phyloP scores from a whole-genome alignment of 1,140 invertebrate species.

The Pogonomyrmex barbatus region DNA sequence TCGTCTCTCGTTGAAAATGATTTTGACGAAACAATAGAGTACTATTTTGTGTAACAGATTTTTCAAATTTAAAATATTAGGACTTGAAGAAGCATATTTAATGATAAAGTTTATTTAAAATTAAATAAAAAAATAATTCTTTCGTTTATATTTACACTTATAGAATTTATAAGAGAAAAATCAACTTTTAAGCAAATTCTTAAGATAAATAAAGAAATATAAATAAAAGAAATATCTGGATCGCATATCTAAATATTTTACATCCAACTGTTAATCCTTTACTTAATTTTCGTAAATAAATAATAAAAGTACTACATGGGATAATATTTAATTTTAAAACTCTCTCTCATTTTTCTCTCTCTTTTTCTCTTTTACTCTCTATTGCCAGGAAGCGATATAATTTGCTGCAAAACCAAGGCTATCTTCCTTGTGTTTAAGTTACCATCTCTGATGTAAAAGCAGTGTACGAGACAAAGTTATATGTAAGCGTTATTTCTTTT shows the following conservation, averaged over 20 bases:
- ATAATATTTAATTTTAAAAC: background rate
- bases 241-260: background rate
- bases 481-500: background rate
- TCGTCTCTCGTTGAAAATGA: background rate
- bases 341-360: background rate
- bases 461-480: background rate
- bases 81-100: background rate
- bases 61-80: background rate
- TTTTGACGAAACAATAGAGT: background rate
- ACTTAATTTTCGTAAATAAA: background rate
- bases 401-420: background rate
- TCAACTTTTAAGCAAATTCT: background rate
- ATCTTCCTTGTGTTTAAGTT: background rate
- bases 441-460: background rate
- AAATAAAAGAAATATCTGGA: background rate
- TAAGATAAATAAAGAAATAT: background rate
- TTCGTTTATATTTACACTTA: background rate
- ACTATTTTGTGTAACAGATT: background rate
- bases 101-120: background rate
- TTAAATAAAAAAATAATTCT: conserved; percentile 10
- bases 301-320: background rate
- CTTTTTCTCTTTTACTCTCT: background rate
- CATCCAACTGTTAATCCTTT: background rate
- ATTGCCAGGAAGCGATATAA: background rate
- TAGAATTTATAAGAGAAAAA: background rate